phyloP scores from a whole-genome alignment of 1,140 invertebrate species.

The Tetranychus cinnabarinus region DNA sequence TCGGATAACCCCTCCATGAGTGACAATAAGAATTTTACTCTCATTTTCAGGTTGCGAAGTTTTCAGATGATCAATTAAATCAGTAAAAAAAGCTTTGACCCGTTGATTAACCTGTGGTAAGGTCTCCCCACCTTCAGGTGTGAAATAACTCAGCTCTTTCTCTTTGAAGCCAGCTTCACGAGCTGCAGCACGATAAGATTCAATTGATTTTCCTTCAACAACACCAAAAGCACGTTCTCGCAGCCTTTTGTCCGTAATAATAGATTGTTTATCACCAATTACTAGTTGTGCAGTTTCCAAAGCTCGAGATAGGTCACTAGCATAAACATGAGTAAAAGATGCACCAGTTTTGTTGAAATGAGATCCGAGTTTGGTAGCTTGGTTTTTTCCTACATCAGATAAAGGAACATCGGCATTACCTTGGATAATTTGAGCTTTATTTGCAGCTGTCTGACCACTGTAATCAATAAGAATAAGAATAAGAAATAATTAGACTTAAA shows the following conservation, averaged over 20 bases:
- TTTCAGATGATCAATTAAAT: not conserved
- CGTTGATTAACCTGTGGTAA: not conserved
- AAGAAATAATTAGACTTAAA: not conserved
- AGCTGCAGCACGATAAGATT: not conserved
- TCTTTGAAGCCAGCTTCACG: not conserved
- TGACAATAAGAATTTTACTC: constrained; percentile 3
- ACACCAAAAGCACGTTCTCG: constrained; percentile 7
- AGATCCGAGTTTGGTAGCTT: not conserved
- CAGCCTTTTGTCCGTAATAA: not conserved
- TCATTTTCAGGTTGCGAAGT: not conserved
- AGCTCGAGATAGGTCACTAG: constrained; percentile 6
- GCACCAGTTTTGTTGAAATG: not conserved
- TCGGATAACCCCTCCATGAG: constrained; percentile 9
- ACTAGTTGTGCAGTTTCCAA: constrained; percentile 1
- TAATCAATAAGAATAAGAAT: not conserved
- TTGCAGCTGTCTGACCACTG: constrained; percentile 7
- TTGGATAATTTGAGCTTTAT: constrained; percentile 5
- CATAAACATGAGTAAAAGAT: not conserved
- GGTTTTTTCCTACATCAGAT: constrained; percentile 2
- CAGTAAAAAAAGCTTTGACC: constrained; percentile 1
- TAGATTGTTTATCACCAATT: not conserved
- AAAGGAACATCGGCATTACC: constrained; percentile 5
- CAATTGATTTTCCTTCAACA: constrained; percentile 3
- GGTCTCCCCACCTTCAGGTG: constrained; percentile 6
- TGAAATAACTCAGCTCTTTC: not conserved